Evolutionary conservation across 2,888 invertebrate species (phyloP).

Genomic region (Eledone cirrhosa): DNA sequence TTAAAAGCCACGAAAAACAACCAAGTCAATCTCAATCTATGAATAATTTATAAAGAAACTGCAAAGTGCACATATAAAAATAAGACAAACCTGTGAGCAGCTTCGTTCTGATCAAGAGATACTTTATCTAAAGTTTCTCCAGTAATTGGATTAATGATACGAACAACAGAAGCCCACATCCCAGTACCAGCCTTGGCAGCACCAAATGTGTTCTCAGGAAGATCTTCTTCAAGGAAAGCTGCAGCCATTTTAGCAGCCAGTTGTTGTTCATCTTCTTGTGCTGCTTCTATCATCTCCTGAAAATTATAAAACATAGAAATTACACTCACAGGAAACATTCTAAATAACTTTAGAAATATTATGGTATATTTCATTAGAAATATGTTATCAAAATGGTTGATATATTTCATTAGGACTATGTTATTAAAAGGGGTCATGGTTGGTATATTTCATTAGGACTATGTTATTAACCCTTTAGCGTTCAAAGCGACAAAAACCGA

Average conservation of each 20-base stretch:
- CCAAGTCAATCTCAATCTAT: no score
- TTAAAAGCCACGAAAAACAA: no score
- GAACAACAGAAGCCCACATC: conserved; percentile 86
- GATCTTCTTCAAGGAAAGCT: conserved; percentile 91
- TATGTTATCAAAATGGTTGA: no score
- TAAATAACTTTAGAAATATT: background rate
- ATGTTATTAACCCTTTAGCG: no score
- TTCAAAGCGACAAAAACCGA: no score
- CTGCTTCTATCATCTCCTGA: conserved; percentile 90
- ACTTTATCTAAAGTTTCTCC: conserved; percentile 76
- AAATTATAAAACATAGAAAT: conserved; percentile 16
- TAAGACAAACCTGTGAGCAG: conserved; percentile 79
- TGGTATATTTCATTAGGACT: no score
- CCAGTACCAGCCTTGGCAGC: conserved; percentile 93
- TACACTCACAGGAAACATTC: background rate
- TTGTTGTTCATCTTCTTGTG: conserved; percentile 93
- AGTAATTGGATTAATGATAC: conserved; percentile 70
- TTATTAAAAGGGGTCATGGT: no score
- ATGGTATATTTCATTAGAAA: no score
- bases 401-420: no score
- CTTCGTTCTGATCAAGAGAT: conserved; percentile 93
- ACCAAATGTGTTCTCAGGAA: conserved; percentile 93
- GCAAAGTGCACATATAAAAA: no score
- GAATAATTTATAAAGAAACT: no score
- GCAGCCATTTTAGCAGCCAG: conserved; percentile 97